These are phyloP conservation scores for Drosophila nikananu DNA, from an alignment of 1,140 invertebrate species.

Conservation along the genomic window DNA sequence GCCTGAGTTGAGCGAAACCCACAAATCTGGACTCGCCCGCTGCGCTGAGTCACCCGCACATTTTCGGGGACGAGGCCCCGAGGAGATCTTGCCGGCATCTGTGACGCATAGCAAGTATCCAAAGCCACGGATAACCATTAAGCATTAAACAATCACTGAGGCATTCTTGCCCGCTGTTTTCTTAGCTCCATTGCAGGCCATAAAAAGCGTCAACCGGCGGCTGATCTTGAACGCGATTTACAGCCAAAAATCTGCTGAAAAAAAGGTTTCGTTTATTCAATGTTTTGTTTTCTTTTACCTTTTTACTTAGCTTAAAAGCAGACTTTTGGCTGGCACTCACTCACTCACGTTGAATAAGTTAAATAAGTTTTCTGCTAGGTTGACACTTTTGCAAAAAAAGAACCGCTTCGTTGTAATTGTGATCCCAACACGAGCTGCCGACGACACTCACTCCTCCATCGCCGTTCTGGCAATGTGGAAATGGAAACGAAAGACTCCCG, in stretches of 20 bases:
- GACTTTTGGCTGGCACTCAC: slow-evolving; percentile 29
- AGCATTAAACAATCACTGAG: slow-evolving; percentile 47
- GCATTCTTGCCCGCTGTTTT: slow-evolving; percentile 35
- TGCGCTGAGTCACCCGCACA: slow-evolving; percentile 32
- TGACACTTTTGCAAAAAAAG: slow-evolving; percentile 56
- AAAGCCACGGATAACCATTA: slow-evolving; percentile 25
- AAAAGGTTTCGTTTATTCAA: slow-evolving; percentile 21
- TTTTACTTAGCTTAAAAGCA: slow-evolving; percentile 14
- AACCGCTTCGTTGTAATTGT: slow-evolving; percentile 50
- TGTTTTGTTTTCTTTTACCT: slow-evolving; percentile 1
- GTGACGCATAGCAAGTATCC: slow-evolving; percentile 44
- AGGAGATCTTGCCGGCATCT: slow-evolving; percentile 31
- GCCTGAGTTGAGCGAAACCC: slow-evolving; percentile 8
- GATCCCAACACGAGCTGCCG: slow-evolving; percentile 41
- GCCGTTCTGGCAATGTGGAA: slow-evolving; percentile 25
- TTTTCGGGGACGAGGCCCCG: slow-evolving; percentile 29
- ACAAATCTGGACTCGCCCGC: slow-evolving; percentile 19
- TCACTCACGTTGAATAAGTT: slow-evolving; percentile 19
- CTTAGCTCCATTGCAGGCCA: slow-evolving; percentile 29
- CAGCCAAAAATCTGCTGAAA: slow-evolving; percentile 34
- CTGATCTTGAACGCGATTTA: slow-evolving; percentile 46
- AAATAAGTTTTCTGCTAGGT: slow-evolving; percentile 31
- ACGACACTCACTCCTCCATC: slow-evolving; percentile 30
- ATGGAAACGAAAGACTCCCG: slow-evolving; percentile 13
- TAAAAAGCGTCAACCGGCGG: slow-evolving; percentile 33